A percentile compares a stretch with the other conserved stretches of the same genome.
phyloP scores from a whole-genome alignment of 2,797 vertebrate species.

The Anas capensis region DNA sequence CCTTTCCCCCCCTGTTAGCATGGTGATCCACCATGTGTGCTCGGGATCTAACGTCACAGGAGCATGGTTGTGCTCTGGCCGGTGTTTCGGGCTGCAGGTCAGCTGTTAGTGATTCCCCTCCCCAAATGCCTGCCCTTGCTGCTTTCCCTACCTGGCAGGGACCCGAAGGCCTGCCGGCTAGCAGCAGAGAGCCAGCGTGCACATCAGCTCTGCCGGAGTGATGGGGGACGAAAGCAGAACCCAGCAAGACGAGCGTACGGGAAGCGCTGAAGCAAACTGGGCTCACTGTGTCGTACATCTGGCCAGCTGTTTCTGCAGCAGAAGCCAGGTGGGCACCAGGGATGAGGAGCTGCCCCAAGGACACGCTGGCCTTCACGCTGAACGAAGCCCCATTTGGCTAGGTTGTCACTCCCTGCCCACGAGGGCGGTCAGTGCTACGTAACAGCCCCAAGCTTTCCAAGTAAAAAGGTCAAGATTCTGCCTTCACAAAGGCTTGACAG shows the following conservation, averaged over 20 bases:
- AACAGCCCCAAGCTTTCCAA: background rate
- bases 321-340: background rate
- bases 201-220: background rate
- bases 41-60: background rate
- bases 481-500: background rate
- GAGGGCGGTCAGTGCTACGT: background rate
- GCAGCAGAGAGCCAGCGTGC: background rate
- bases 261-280: background rate
- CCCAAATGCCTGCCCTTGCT: rapidly evolving
- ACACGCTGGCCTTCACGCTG: background rate
- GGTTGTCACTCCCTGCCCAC: background rate
- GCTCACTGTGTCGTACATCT: background rate
- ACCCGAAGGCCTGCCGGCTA: background rate
- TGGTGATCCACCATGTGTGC: rapidly evolving
- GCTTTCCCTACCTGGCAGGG: background rate
- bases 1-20: background rate
- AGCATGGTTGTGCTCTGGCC: background rate
- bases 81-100: background rate
- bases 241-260: background rate
- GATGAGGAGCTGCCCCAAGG: background rate
- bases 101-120: background rate
- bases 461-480: background rate
- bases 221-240: background rate
- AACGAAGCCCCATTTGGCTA: background rate
- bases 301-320: background rate